Percentiles rank a stretch among this genome's conserved stretches.
phyloP scores from a whole-genome alignment of 2,888 invertebrate genomes.

The Anarsia innoxiella region DNA sequence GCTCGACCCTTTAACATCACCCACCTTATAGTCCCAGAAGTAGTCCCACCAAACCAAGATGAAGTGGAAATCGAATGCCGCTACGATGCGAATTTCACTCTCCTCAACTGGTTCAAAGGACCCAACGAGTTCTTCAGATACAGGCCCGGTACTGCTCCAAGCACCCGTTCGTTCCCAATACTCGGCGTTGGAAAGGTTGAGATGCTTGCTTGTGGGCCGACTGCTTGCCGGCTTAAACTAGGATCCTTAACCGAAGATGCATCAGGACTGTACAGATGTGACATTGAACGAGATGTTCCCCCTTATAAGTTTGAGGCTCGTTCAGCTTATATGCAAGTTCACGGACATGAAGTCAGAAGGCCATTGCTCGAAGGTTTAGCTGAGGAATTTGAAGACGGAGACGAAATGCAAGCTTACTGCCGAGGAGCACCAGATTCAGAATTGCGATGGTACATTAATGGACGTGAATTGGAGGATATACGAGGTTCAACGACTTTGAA shows the following conservation, averaged over 20 bases:
- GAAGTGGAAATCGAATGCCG: constrained; percentile 57
- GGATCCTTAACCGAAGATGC: constrained; percentile 54
- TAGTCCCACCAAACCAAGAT: constrained; percentile 41
- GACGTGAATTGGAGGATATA: constrained; percentile 40
- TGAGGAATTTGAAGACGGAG: constrained; percentile 46
- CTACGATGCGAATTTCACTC: constrained; percentile 63
- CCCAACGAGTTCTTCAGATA: constrained; percentile 61
- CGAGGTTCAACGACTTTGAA: constrained; percentile 40
- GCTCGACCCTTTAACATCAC: constrained; percentile 55
- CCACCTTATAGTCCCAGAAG: constrained; percentile 43
- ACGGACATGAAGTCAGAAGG: constrained; percentile 40
- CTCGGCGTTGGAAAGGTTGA: constrained; percentile 54
- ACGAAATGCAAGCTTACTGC: constrained; percentile 54
- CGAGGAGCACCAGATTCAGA: constrained; percentile 46
- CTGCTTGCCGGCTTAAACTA: constrained; percentile 47
- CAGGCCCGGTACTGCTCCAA: constrained; percentile 51
- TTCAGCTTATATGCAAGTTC: constrained; percentile 52
- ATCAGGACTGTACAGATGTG: constrained; percentile 56
- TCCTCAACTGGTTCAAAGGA: constrained; percentile 64
- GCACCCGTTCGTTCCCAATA: constrained; percentile 50
- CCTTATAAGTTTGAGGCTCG: constrained; percentile 53
- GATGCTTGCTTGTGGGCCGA: constrained; percentile 50
- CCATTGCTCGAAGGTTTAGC: constrained; percentile 54
- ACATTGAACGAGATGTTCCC: constrained; percentile 53
- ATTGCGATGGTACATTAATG: constrained; percentile 62